Base-by-base conservation (phyloP, 2,797 vertebrate species). In the Choloepus didactylus region DNA sequence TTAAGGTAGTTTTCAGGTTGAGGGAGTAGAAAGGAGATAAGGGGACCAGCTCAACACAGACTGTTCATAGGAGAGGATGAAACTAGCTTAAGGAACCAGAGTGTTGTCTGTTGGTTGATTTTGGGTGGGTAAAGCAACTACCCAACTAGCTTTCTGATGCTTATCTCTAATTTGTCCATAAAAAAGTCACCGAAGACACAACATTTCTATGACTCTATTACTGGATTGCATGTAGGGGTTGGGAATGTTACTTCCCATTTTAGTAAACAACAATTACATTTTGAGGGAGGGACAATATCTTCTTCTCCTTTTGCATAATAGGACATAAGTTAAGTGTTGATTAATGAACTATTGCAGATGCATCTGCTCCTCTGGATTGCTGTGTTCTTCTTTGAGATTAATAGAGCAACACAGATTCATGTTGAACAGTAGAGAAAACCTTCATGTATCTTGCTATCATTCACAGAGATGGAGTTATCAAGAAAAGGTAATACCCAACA, bases 341-440 rank as follows among this genome's bases (percentile, higher is more conserved):
- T 76, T 38, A 77, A 41, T 3, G 21, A 77, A 41, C 9, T 60
- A 9, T 14, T 81, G 9, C 44, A 31, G 18, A 83, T 66, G 66
- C 5, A 31, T 41, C 5, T 35, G 6, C 8, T 66, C 8, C 27
- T 82, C 25, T 21, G n/a, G 21, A 31, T 56, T 9, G 56, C 18
- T 35, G 19, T 46, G 16, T 54, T 72, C 27, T 69, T 95, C 6
- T 41, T 76, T 54, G 66, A 91, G 49, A 60, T 93, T 80, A 88
- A 56, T 4, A 44, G 64, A 82, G 49, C 1, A 38, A 21, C 0
- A 9, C 3, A 9, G 4, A 16, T 76, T 12, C 10, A n/a, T 18
- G 11, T 21, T 81, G 27, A 44, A 38, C 1, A 19, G n/a, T 4
- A 80, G 25, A 91, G n/a, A 29, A 76, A 85, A 91, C 3, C 6